phyloP scores from a whole-genome alignment of 2,888 invertebrate genomes.

The Cerceris rybyensis region DNA sequence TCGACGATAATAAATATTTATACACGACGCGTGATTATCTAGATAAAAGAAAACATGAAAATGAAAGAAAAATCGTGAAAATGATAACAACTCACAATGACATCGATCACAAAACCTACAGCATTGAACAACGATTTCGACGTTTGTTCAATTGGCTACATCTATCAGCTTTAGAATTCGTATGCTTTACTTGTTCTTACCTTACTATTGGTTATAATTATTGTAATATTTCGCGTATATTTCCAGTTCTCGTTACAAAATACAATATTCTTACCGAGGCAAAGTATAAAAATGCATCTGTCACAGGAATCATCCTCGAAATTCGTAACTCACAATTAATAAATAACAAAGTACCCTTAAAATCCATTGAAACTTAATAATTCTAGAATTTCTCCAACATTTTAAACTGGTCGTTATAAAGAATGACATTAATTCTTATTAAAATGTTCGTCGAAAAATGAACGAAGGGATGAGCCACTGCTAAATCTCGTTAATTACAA shows the following conservation, averaged over 20 bases:
- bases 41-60: not conserved
- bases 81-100: conserved; percentile 71
- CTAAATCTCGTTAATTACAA: too few relatives aligned
- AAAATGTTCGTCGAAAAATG: too few relatives aligned
- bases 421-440: too few relatives aligned
- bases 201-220: conserved; percentile 66
- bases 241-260: conserved; percentile 59
- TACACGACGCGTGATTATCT: conserved; percentile 37
- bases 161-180: conserved; percentile 81
- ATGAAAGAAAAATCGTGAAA: conserved; percentile 21
- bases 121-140: conserved; percentile 74
- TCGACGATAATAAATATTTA: conserved; percentile 31
- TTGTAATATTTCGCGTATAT: conserved; percentile 51
- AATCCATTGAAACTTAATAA: too few relatives aligned
- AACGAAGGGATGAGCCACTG: too few relatives aligned
- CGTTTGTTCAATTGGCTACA: conserved; percentile 77
- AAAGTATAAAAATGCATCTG: conserved; percentile 30
- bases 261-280: conserved; percentile 55
- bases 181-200: conserved; percentile 81
- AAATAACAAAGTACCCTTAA: not conserved
- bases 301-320: conserved; percentile 30
- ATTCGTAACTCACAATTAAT: not conserved
- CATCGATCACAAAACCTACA: conserved; percentile 75
- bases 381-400: too few relatives aligned
- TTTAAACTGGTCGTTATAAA: too few relatives aligned